These are phyloP conservation scores for Drosophila punjabiensis DNA, from an alignment of 1,140 invertebrate genomes.

Conservation along the genomic window DNA sequence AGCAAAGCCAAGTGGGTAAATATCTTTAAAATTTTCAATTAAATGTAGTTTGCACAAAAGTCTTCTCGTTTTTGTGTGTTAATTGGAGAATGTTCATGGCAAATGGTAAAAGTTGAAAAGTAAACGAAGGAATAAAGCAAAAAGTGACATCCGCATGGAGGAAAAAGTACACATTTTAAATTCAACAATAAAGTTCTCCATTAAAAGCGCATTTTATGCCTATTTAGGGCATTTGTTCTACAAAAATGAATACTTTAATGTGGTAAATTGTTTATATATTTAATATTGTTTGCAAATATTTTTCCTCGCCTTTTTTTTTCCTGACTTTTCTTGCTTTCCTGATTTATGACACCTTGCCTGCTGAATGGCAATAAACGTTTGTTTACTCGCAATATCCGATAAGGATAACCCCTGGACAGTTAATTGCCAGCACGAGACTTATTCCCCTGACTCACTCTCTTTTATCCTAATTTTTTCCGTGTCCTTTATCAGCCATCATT, in stretches of 20 bases:
- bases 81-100: constrained; percentile 50
- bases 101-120: constrained; percentile 12
- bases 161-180: background rate
- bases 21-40: constrained; percentile 58
- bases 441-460: background rate
- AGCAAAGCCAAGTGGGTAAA: constrained; percentile 14
- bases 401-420: constrained; percentile 30
- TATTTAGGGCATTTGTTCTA: background rate
- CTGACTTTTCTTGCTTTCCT: background rate
- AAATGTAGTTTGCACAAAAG: constrained; percentile 27
- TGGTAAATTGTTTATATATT: background rate
- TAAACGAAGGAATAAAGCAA: background rate
- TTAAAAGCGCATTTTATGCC: too few relatives aligned
- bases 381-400: constrained; percentile 23
- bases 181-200: background rate
- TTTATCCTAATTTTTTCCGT: background rate
- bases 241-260: background rate
- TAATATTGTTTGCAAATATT: background rate
- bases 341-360: constrained; percentile 37
- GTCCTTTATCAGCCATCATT: constrained; percentile 13
- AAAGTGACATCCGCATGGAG: background rate
- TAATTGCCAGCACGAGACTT: constrained; percentile 29
- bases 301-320: background rate
- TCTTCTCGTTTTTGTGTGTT: constrained; percentile 3
- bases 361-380: constrained; percentile 28